Evolutionary conservation across 2,888 invertebrate species (phyloP).

Genomic region (Cephus nigrinus): DNA sequence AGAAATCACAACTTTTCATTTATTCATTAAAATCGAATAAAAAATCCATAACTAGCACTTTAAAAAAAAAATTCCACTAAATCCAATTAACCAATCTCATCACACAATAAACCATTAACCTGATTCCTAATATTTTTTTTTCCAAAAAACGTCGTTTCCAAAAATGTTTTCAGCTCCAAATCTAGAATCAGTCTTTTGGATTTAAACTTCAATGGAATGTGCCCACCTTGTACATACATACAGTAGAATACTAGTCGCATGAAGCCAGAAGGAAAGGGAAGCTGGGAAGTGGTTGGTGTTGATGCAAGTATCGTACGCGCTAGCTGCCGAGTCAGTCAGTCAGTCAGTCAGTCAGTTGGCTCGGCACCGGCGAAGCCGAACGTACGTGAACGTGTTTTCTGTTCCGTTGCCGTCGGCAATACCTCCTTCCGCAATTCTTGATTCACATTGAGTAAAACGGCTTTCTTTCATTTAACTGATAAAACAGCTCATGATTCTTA

Average conservation of each 20-base stretch:
- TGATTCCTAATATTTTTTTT: neutral
- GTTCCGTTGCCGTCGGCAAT: neutral
- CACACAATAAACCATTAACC: neutral
- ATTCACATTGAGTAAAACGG: constrained; percentile 2
- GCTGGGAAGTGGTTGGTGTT: constrained; percentile 34
- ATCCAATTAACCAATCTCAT: neutral
- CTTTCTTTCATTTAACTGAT: constrained; percentile 1
- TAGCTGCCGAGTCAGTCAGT: constrained; percentile 48
- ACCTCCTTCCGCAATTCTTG: neutral
- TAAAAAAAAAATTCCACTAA: neutral
- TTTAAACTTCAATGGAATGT: neutral
- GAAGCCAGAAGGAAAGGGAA: constrained; percentile 43
- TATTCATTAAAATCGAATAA: neutral
- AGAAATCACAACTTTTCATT: neutral
- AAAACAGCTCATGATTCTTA: neutral
- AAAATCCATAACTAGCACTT: neutral
- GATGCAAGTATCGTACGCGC: constrained; percentile 48
- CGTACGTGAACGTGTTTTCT: neutral
- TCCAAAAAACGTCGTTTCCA: neutral
- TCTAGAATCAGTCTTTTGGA: neutral
- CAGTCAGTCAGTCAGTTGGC: constrained; percentile 56
- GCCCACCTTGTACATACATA: neutral
- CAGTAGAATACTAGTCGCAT: neutral
- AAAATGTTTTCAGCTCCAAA: neutral
- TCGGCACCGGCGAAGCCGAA: constrained; percentile 22